Conservation (phyloP, 2,113 vertebrate species). For the Chlorodrepanis virens region DNA sequence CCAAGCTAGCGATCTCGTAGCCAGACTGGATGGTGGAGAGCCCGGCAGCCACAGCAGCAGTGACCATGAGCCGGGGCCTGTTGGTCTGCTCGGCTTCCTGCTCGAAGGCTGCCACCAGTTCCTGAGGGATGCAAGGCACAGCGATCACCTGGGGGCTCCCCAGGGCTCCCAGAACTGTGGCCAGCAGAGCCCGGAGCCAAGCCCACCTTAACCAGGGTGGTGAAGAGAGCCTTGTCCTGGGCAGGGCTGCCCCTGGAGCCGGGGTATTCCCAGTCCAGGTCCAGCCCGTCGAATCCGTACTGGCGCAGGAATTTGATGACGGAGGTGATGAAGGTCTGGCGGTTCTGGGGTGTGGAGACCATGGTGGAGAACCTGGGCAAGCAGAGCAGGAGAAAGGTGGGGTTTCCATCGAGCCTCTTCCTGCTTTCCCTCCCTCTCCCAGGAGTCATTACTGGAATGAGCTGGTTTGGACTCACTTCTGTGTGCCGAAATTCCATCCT, state of each 20-base stretch:
- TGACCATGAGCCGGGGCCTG: conserved; percentile 75
- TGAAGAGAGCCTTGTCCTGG: not conserved
- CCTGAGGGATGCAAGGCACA: not conserved
- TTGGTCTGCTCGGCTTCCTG: conserved; percentile 69
- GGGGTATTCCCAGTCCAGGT: not conserved
- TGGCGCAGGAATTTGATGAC: not conserved
- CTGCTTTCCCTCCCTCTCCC: no score
- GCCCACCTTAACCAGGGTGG: not conserved
- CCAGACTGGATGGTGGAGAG: conserved; percentile 73
- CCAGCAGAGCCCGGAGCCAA: not conserved
- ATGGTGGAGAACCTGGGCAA: conserved; percentile 1
- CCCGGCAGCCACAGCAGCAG: conserved; percentile 73
- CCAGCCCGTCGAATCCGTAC: not conserved
- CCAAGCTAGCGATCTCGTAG: conserved; percentile 76
- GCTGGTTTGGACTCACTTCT: not conserved
- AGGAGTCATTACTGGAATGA: no score
- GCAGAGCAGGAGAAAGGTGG: not conserved
- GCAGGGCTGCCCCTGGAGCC: not conserved
- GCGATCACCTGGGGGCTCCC: not conserved
- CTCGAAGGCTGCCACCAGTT: not conserved
- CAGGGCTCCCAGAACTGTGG: not conserved
- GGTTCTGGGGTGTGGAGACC: not conserved
- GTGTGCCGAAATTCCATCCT: not conserved
- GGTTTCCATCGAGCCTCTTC: not conserved
- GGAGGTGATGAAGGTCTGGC: not conserved